Evolutionary conservation across 1,140 invertebrate species (phyloP).

Genomic region (Conus ventricosus): DNA sequence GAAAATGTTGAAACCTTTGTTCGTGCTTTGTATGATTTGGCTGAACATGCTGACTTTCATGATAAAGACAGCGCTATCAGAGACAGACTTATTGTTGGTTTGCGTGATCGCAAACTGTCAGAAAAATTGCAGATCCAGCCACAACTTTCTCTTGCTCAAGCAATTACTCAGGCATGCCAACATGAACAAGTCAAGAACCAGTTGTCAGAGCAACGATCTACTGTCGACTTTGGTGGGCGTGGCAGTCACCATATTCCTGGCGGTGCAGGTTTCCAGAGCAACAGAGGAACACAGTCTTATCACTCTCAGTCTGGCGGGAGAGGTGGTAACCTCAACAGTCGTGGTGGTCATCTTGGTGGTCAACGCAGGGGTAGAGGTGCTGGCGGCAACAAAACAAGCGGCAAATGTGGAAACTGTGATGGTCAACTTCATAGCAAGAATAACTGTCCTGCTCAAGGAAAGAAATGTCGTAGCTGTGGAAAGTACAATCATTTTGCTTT

Average conservation of each 20-base stretch:
- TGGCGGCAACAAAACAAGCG: background rate
- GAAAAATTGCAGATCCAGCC: background rate
- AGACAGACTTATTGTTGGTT: conserved; percentile 28
- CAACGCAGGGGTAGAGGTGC: background rate
- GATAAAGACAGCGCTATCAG: conserved; percentile 30
- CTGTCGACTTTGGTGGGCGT: background rate
- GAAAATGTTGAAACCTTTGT: background rate
- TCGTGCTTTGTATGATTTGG: conserved; percentile 14
- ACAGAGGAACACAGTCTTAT: too few relatives aligned
- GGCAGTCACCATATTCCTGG: too few relatives aligned
- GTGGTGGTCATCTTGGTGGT: background rate
- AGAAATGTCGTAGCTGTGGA: conserved; percentile 17
- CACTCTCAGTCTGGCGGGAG: too few relatives aligned
- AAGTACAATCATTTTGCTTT: conserved; percentile 26
- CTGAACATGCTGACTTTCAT: conserved; percentile 12
- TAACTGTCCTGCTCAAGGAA: conserved; percentile 25
- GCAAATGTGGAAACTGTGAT: background rate
- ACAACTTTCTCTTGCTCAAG: background rate
- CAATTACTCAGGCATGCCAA: background rate
- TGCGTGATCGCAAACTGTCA: background rate
- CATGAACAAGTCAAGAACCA: background rate
- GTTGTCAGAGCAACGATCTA: background rate
- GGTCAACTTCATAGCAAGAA: background rate
- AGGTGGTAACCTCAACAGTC: background rate
- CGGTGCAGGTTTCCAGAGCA: too few relatives aligned